These are phyloP conservation scores for Microcaecilia unicolor DNA, from an alignment of 2,797 vertebrate genomes.

Conservation along the genomic window DNA sequence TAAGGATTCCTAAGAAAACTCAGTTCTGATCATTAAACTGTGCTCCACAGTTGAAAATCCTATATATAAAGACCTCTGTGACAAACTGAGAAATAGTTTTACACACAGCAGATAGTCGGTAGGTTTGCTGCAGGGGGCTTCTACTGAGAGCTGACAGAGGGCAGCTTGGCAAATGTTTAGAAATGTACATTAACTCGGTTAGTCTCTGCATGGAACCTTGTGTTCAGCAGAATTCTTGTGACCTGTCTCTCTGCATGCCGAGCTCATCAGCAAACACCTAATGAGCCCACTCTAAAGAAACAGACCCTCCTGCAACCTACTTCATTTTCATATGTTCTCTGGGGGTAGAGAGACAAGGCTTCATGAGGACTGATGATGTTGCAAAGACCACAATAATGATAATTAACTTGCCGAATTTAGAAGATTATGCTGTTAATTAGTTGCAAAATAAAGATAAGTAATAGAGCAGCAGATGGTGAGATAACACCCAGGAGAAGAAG, in stretches of 20 bases:
- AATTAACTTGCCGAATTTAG: constrained; percentile 99
- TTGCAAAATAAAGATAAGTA: constrained; percentile 99
- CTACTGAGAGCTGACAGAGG: constrained; percentile 60
- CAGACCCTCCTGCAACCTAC: constrained; percentile 76
- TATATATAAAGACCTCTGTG: constrained; percentile 44
- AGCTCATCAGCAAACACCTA: constrained; percentile 97
- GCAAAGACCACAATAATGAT: constrained; percentile 99
- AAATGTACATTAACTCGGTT: constrained; percentile 73
- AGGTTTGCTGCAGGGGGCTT: constrained; percentile 54
- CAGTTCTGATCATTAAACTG: constrained; percentile 10
- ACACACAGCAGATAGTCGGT: constrained; percentile 59
- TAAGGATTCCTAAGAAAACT: constrained; percentile 8
- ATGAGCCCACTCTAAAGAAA: constrained; percentile 89
- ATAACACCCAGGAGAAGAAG: constrained; percentile 98
- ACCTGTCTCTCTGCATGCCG: constrained; percentile 79
- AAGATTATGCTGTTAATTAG: constrained; percentile 99
- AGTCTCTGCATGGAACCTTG: constrained; percentile 87
- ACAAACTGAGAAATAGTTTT: constrained; percentile 67
- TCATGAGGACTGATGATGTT: constrained; percentile 99
- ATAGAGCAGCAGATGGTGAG: constrained; percentile 98
- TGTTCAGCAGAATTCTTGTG: constrained; percentile 97
- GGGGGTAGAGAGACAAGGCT: constrained; percentile 83
- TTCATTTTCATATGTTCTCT: constrained; percentile 75
- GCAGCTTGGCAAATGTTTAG: constrained; percentile 84
- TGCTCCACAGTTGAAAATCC: constrained; percentile 6